phyloP scores from a whole-genome alignment of 2,888 invertebrate genomes.

The Drosophila anomelani region DNA sequence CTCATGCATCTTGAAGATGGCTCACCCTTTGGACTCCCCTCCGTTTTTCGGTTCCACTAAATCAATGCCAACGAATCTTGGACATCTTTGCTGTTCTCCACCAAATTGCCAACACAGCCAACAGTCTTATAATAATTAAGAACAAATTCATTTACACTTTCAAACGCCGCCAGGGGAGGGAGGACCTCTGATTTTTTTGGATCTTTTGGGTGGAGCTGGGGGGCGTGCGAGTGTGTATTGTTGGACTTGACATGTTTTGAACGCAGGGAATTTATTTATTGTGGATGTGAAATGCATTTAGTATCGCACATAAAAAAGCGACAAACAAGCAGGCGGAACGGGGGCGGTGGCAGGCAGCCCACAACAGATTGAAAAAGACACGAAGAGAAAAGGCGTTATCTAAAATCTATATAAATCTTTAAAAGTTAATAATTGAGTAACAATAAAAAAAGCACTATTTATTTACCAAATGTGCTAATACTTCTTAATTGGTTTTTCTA shows the following conservation, averaged over 20 bases:
- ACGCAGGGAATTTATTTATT: conserved; percentile 68
- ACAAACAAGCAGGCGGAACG: conserved; percentile 57
- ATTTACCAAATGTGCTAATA: too few relatives aligned
- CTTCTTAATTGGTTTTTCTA: too few relatives aligned
- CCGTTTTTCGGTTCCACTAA: conserved; percentile 56
- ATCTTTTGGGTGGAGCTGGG: conserved; percentile 14
- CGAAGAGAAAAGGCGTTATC: neutral
- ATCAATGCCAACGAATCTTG: conserved; percentile 64
- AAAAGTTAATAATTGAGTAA: too few relatives aligned
- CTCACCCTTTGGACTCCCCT: conserved; percentile 42
- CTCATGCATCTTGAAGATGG: conserved; percentile 55
- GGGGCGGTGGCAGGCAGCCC: conserved; percentile 27
- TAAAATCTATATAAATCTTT: too few relatives aligned
- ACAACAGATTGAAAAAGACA: conserved; percentile 27
- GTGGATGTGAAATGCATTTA: conserved; percentile 57
- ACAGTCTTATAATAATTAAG: conserved; percentile 73
- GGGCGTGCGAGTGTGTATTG: conserved; percentile 51
- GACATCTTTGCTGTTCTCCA: conserved; percentile 37
- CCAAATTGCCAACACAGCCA: conserved; percentile 59
- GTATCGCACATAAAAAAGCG: conserved; percentile 51
- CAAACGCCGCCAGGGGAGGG: conserved; percentile 48
- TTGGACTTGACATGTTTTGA: conserved; percentile 77
- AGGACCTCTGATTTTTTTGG: conserved; percentile 9
- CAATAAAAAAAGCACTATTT: too few relatives aligned
- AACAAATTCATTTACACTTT: conserved; percentile 81